A percentile compares a stretch with the other conserved stretches of the same genome.
Evolutionary conservation across 2,797 vertebrate genomes (phyloP).

Genomic region (Calcarius lapponicus): DNA sequence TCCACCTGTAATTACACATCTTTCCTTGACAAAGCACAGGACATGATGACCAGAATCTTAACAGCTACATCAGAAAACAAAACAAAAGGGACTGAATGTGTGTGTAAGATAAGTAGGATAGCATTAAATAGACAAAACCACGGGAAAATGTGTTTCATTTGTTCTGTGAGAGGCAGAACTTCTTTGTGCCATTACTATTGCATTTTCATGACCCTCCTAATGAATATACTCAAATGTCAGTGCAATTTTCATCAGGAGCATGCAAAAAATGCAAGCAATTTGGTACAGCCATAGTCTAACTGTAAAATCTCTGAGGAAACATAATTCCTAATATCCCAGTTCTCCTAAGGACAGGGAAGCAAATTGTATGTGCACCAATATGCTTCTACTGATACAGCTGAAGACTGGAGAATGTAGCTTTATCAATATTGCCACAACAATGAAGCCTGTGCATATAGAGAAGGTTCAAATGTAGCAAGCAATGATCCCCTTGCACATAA

Average conservation of each 20-base stretch:
- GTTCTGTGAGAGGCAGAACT: background rate
- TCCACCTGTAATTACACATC: background rate
- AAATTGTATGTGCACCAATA: background rate
- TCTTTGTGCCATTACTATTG: background rate
- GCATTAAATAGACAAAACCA: background rate
- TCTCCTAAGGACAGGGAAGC: background rate
- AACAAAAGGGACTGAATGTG: background rate
- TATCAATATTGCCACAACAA: background rate
- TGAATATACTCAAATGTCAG: slow-evolving; percentile 1
- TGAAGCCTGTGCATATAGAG: background rate
- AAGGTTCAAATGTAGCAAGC: background rate
- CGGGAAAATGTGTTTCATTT: background rate
- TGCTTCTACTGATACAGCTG: background rate
- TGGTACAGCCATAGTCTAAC: background rate
- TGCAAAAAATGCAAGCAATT: background rate
- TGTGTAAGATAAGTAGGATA: background rate
- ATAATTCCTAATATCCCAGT: background rate
- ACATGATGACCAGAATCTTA: background rate
- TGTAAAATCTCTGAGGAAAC: background rate
- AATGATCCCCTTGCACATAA: background rate
- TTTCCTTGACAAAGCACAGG: background rate
- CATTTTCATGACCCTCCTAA: slow-evolving; percentile 15
- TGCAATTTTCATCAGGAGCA: slow-evolving; percentile 22
- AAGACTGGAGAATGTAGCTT: background rate
- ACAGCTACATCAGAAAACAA: background rate